Evolutionary conservation across 2,888 invertebrate species (phyloP).

Genomic region (Eubasilissa splendida): DNA sequence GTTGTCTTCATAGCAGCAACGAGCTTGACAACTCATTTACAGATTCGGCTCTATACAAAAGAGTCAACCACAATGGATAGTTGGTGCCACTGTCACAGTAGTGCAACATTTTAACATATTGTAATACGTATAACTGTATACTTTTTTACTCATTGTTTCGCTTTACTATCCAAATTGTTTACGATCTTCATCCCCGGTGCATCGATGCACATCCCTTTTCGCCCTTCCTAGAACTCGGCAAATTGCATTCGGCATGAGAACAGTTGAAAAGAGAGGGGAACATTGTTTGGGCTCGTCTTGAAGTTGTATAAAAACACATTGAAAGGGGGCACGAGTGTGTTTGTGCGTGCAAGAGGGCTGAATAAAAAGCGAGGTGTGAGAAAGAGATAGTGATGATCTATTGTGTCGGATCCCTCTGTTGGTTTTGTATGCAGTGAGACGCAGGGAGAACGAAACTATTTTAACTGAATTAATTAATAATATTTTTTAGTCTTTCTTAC

Average conservation of each 20-base stretch:
- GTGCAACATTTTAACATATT: too few relatives aligned
- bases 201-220: background rate
- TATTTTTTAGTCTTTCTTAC: too few relatives aligned
- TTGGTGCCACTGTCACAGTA: too few relatives aligned
- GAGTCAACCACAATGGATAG: too few relatives aligned
- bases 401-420: conserved; percentile 48
- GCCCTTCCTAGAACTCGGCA: conserved; percentile 17
- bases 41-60: background rate
- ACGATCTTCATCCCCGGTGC: background rate
- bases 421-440: conserved; percentile 37
- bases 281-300: conserved; percentile 32
- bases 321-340: conserved; percentile 37
- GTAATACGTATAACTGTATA: background rate
- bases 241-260: conserved; percentile 23
- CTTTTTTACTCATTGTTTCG: conserved; percentile 1
- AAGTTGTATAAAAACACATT: conserved; percentile 38
- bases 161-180: background rate
- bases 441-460: conserved; percentile 12
- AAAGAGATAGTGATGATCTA: conserved; percentile 52
- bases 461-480: too few relatives aligned
- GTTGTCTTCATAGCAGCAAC: conserved; percentile 23
- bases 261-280: conserved; percentile 23
- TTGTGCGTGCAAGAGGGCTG: conserved; percentile 35
- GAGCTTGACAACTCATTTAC: conserved; percentile 34
- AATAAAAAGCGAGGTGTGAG: conserved; percentile 51